Evolutionary conservation across 2,888 invertebrate genomes (phyloP), one percentile per base, ranked within the genome.

Genomic region (Baronia brevicornis): DNA sequence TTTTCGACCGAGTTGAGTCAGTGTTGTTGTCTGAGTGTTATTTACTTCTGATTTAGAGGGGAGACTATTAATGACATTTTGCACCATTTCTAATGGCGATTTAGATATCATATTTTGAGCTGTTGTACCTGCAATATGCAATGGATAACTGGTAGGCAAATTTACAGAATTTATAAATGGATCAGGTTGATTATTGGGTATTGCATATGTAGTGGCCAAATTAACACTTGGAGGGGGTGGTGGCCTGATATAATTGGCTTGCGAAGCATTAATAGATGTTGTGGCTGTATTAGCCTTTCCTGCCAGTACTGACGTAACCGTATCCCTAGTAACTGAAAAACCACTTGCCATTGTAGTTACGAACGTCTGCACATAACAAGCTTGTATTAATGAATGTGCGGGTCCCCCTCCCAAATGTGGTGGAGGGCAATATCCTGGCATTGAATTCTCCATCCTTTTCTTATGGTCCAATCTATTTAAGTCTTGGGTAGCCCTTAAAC

Each of bases 261-360:
- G 79, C 3, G 89, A 86, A 13, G 88, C 88, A 47, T 90, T 91
- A 12, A 91, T 88, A 0, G 92, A 90, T 1, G 93, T 91, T 0
- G 93, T 91, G 0, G 90, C 90, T 1, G 92, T 93, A 48, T 90
- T 90, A 0, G 92, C 88, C 60, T 89, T 86, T 2, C 92, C 92
- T 2, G 92, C 92, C 39, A 92, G 65, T 1, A 93, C 93, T 0
- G 91, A 92, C 0, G 94, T 94, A 9, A 94, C 91, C 0, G 94
- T 93, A 58, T 93, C 93, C 45, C 93, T 88, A 17, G 91, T 91
- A 2, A 89, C 90, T 0, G 92, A 92, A 58, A 91, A 89, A 4
- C 92, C 90, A 55, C 91, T 91, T 0, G 91, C 91, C 69, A 85
- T 82, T 1, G 82, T 84, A 1, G 78, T 78, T 0, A 85, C 75